phyloP scores from a whole-genome alignment of 2,797 vertebrate species.

The Hippopotamyrus pictus region DNA sequence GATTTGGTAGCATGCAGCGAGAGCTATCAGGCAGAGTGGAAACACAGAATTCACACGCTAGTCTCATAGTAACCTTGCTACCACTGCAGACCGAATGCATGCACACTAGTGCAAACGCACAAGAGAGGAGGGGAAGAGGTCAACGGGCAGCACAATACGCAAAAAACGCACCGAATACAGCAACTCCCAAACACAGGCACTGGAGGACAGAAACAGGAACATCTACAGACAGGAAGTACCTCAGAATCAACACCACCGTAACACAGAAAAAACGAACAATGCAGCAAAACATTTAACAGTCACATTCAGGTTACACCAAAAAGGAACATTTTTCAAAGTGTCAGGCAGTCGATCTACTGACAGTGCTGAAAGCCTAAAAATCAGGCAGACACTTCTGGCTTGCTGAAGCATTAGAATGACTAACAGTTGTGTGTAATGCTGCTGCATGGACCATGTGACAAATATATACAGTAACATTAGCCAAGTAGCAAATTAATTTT shows the following conservation, averaged over 20 bases:
- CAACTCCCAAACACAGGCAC: slow-evolving; percentile 60
- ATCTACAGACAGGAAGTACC: slow-evolving; percentile 54
- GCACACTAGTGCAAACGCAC: slow-evolving; percentile 64
- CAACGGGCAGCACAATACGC: slow-evolving; percentile 59
- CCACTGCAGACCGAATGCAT: slow-evolving; percentile 67
- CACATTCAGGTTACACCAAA: slow-evolving; percentile 75
- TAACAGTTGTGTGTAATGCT: not conserved
- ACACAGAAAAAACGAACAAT: slow-evolving; percentile 55
- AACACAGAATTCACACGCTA: slow-evolving; percentile 68
- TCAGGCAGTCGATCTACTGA: slow-evolving; percentile 53
- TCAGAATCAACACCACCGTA: slow-evolving; percentile 51
- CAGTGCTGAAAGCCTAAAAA: not conserved
- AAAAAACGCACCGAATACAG: slow-evolving; percentile 62
- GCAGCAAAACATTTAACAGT: slow-evolving; percentile 63
- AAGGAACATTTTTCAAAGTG: slow-evolving; percentile 43
- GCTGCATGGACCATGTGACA: not conserved
- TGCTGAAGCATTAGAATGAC: not conserved
- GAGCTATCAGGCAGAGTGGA: slow-evolving; percentile 71
- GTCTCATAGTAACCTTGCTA: slow-evolving; percentile 63
- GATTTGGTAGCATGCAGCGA: slow-evolving; percentile 83
- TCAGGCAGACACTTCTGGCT: not conserved
- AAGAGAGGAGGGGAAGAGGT: slow-evolving; percentile 41
- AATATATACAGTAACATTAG: not conserved
- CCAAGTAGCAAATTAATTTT: not conserved
- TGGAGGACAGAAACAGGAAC: slow-evolving; percentile 63